Evolutionary conservation across 64 coral and sea anemone genomes (phyloP), one percentile per base, ranked within the genome.

Genomic region (Hydrozoanthus tunicans): DNA sequence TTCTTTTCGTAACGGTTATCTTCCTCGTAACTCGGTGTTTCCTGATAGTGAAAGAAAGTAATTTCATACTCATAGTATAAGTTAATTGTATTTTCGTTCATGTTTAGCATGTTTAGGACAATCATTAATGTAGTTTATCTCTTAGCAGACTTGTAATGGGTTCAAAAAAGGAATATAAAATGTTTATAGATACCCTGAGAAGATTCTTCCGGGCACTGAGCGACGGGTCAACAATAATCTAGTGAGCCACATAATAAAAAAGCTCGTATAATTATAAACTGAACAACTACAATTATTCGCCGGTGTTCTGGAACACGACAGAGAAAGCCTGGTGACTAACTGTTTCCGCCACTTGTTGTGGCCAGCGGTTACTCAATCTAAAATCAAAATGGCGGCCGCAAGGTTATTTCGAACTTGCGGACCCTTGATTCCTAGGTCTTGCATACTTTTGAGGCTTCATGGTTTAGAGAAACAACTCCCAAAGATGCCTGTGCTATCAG

Each of bases 171-270:
- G n/a, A 55, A 56, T 55, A 56, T 14, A 79, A 6, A n/a, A 20
- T 6, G 6, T 7, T 56, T 9, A 11, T 73, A 89, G 78, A 81
- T 94, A 96, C 95, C 95, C 95, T 89, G 75, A 90, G 89, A 89
- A 96, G 72, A 96, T 91, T 54, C 95, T 96, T 23, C 95, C 95
- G 62, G 95, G 95, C 15, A 91, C 81, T 51, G 92, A 93, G 55
- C 92, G 81, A 3, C 89, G 94, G 9, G 76, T 91, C 15, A 91
- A 86, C 11, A 96, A 90, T 25, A 96, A 55, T 56, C 92, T 80
- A 3, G 90, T 94, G 7, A 94, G 68, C 95, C 95, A 96, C 95
- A 96, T 96, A 2, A 12, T 85, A 68, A 12, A 27, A 24, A 6
- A 1, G 14, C 7, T 61, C 17, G 1, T 20, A n/a, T 25, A 3